Base-by-base conservation (phyloP, 2,113 vertebrate genomes). In the Elachura formosa region DNA sequence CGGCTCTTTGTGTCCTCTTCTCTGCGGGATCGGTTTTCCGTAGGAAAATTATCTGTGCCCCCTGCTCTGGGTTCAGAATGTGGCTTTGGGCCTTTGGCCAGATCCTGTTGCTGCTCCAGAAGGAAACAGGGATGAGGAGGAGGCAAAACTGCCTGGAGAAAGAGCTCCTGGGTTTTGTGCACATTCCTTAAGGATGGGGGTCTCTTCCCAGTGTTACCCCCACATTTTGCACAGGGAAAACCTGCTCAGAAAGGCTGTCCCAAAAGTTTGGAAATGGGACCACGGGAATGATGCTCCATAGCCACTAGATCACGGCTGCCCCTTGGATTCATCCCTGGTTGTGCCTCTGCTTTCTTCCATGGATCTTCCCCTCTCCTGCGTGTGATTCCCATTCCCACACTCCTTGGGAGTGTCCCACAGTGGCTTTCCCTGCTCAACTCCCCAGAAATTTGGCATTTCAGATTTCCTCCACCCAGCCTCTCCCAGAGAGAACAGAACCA, bases 71-170 rank as follows among this genome's bases (percentile, higher is more conserved):
- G 12, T 51, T 24, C 12, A 55, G 66, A 43, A 71, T 20, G 43
- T 5, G 52, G 23, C 29, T 12, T 19, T 5, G 14, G 23, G 41
- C 16, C 41, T 28, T 19, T 18, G 46, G 59, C 43, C 15, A 1
- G 21, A 20, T n/a, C 38, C 49, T 4, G 0, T 3, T 15, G 15
- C 22, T 56, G 63, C 51, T 67, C 77, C 54, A 3, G 33, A 9
- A 25, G 55, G 24, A 82, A 82, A 34, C 25, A 2, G 31, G 26
- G 79, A 71, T 3, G 6, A 12, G 13, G 66, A 61, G 21, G 33
- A 31, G 46, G 25, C 0, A 0, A 36, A 51, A 58, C 8, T 4
- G 33, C 24, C 34, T 0, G 6, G 55, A 71, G 31, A 1, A 10
- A 34, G 61, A 43, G 1, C 24, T 49, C 43, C 24, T 1, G 43